These are phyloP conservation scores for Watsonalla binaria DNA, from an alignment of 2,888 invertebrate species.

Conservation along the genomic window DNA sequence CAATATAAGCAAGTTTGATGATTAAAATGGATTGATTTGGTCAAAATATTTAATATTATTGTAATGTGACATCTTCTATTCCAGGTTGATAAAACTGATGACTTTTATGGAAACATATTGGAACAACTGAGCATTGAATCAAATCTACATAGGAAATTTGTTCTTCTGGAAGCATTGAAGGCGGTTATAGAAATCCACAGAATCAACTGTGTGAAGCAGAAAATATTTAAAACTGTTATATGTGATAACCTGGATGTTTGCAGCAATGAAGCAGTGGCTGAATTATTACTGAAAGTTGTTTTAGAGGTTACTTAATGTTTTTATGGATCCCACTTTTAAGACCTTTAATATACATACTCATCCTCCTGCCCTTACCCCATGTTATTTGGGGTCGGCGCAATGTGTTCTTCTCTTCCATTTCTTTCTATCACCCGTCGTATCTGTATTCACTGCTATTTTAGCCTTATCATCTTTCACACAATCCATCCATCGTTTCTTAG, in stretches of 20 bases:
- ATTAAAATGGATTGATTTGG: too few relatives aligned
- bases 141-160: conserved; percentile 55
- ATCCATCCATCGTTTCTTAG: too few relatives aligned
- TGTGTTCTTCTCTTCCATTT: too few relatives aligned
- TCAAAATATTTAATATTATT: neutral
- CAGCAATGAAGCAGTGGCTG: conserved; percentile 43
- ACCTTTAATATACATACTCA: too few relatives aligned
- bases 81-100: conserved; percentile 47
- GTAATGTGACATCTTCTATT: conserved; percentile 19
- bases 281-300: conserved; percentile 45
- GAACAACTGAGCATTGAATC: conserved; percentile 53
- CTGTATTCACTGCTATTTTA: too few relatives aligned
- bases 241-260: conserved; percentile 54
- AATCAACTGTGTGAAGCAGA: conserved; percentile 49
- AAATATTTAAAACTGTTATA: conserved; percentile 45
- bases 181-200: conserved; percentile 46
- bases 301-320: conserved; percentile 39
- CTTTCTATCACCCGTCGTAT: too few relatives aligned
- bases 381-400: too few relatives aligned
- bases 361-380: too few relatives aligned
- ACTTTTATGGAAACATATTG: conserved; percentile 39
- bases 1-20: too few relatives aligned
- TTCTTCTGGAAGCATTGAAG: conserved; percentile 42
- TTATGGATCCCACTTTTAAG: neutral
- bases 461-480: too few relatives aligned